These are phyloP conservation scores for Aporophyla lueneburgensis DNA, from an alignment of 2,888 invertebrate species.

Conservation along the genomic window DNA sequence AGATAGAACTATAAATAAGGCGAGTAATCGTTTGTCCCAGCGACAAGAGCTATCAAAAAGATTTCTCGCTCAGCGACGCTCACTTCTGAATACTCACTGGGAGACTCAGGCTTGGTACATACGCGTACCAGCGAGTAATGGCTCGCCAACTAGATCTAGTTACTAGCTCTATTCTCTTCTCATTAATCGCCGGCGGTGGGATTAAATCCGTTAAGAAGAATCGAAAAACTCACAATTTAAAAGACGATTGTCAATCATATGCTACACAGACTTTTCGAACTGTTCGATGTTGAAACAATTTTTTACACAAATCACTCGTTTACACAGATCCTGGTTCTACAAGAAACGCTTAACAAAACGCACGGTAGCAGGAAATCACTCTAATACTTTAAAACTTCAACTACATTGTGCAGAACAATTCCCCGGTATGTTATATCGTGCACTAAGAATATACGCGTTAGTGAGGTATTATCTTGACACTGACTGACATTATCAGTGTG, in stretches of 20 bases:
- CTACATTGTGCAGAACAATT: conserved; percentile 13
- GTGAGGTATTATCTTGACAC: conserved; percentile 72
- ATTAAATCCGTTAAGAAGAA: neutral
- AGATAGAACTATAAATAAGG: neutral
- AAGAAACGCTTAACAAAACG: neutral
- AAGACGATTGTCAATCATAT: neutral
- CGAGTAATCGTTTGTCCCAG: neutral
- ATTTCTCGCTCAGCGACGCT: neutral
- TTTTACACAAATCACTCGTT: neutral
- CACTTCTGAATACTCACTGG: neutral
- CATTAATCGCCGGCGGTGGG: neutral
- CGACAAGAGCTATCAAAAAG: neutral
- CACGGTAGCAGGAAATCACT: neutral
- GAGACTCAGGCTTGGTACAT: neutral
- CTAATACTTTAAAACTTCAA: neutral
- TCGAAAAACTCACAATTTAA: neutral
- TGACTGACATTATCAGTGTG: conserved; percentile 66
- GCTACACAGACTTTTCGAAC: neutral
- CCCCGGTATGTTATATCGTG: too few relatives aligned
- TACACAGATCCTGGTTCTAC: neutral
- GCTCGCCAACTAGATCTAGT: neutral
- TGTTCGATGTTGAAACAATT: neutral
- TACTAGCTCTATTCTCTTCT: neutral
- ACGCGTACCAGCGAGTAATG: neutral
- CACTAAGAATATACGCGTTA: conserved; percentile 29